Base-by-base conservation (phyloP, 2,113 vertebrate genomes). In the Maccullochella peelii region DNA sequence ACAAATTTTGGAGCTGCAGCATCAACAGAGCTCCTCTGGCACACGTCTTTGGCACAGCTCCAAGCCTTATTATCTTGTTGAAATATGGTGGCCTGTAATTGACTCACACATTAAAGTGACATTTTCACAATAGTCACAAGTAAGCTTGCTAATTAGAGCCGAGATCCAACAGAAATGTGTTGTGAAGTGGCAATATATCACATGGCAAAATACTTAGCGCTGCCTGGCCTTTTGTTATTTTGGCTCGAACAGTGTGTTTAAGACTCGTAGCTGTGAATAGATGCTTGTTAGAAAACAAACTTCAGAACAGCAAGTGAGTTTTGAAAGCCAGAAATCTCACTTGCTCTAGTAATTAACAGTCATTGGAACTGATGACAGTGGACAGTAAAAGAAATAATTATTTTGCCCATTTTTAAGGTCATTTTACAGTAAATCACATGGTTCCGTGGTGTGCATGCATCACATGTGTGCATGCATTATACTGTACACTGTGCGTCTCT, bases 11-110 rank as follows among this genome's bases (percentile, higher is more conserved):
- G 44, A 47, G 67, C 27, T 80, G 80, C 82, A 49, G 65, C 83
- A 85, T 77, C 50, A 70, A 70, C 73, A 82, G 52, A 86, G 65
- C 68, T 76, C 58, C 72, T 71, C 25, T 9, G 20, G 75, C 38
- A 2, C 36, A 11, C 20, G 38, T 71, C 44, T 74, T 54, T 88
- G 89, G 79, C 77, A 38, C 61, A 20, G 72, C 44, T 10, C 69
- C 83, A 79, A 61, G 63, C 70, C 70, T 79, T 73, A 84, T 89
- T 89, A 81, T 79, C 75, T 49, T 16, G 21, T 59, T 89, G 79
- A 89, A 87, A 79, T 71, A 85, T 25, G 54, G 62, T 54, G 76
- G 63, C 70, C 88, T 70, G 44, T 84, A 89, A 92, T 91, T 84
- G 83, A 90, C 82, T 80, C 80, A 7, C 70, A 66, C 42, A 70